Evolutionary conservation across 2,113 vertebrate species (phyloP), one percentile per base, ranked within the genome.

Genomic region (Proterorhinus semilunaris): DNA sequence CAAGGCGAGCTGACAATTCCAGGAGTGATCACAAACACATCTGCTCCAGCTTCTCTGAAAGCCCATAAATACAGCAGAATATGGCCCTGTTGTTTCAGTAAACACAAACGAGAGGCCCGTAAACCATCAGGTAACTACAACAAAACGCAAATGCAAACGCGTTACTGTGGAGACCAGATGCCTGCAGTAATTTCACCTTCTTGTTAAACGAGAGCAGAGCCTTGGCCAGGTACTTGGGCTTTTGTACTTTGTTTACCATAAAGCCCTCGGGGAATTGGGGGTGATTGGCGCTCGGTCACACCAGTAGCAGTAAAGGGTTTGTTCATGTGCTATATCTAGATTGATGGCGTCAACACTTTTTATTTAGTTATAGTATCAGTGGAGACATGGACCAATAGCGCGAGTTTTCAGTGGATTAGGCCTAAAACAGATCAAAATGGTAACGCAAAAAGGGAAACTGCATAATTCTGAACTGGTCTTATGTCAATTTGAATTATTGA

Each of bases 111-210:
- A 76, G 81, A 69, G 84, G 64, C 86, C 76, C 46, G 69, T 90
- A 90, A 91, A 91, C 88, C 79, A 85, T 84, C 87, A 91, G 89
- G 90, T 91, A 88, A 90, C 91, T 89, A 91, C 85, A 93, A 91
- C 90, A 92, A 76, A 90, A 80, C 88, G 51, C 53, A 82, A 58
- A 80, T 66, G 79, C 82, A 78, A 82, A 69, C 85, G 51, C 21
- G 80, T 85, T 84, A 81, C 86, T 71, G 81, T 80, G 86, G 83
- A 84, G 80, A 88, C 80, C 79, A 77, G 78, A 86, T 65, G 83
- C 84, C 83, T 57, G 76, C 48, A 76, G 82, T 74, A 47, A 84
- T 84, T 65, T 64, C 45, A 69, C 67, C 54, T 68, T 78, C 52
- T 78, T 61, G 36, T 61, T 73, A 80, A 65, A 80, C 47, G 44